Evolutionary conservation across 37 sponge, comb jelly and placozoan species (phyloP).

Genomic region (Bolinopsis microptera): DNA sequence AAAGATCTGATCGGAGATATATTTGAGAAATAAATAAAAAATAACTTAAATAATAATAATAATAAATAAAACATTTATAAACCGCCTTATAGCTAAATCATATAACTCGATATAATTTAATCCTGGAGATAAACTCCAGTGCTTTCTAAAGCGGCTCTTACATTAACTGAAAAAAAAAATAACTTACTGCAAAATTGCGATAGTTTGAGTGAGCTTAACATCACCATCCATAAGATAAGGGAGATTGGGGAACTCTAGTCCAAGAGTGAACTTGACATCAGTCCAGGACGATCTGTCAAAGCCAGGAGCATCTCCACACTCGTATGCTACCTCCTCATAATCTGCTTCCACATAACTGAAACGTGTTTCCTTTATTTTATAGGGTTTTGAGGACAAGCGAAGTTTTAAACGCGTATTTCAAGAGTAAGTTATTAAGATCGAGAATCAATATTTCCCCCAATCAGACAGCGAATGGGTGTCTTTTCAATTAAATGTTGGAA

Average conservation of each 20-base stretch:
- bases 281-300: not conserved
- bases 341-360: not conserved
- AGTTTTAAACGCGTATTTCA: no score
- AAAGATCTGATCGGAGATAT: no score
- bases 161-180: not conserved
- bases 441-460: no score
- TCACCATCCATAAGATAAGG: conserved; percentile 9
- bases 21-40: no score
- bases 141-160: not conserved
- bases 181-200: not conserved
- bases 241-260: conserved; percentile 4
- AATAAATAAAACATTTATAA: not conserved
- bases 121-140: not conserved
- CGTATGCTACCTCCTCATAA: conserved; percentile 16
- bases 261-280: conserved; percentile 5
- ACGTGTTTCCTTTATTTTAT: no score
- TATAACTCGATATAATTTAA: not conserved
- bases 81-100: not conserved
- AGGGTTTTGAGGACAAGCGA: no score
- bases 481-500: no score
- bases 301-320: not conserved
- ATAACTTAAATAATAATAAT: not conserved
- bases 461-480: no score
- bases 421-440: no score
- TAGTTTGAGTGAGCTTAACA: not conserved